These are phyloP conservation scores for human (Homo sapiens) DNA, from an alignment of 2,113 vertebrate genomes.

Conservation along the genomic window DNA sequence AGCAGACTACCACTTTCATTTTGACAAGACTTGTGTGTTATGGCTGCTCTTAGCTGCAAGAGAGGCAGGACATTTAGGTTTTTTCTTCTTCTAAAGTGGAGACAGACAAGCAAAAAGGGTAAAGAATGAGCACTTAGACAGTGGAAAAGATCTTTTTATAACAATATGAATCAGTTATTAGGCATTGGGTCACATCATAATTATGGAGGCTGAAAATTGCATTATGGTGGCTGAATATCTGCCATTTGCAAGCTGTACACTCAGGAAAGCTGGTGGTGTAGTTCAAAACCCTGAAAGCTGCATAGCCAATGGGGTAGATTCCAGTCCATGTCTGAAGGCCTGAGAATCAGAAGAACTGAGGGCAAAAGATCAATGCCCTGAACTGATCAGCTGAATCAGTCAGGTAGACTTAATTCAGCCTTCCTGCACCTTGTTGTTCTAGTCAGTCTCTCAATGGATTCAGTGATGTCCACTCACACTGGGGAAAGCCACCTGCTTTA, in stretches of 20 bases:
- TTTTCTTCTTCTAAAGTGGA: background rate
- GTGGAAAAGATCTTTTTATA: background rate
- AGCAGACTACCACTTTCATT: background rate
- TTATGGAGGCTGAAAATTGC: background rate
- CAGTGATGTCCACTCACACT: too few relatives aligned
- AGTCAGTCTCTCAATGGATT: background rate
- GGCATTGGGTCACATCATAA: background rate
- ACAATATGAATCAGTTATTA: background rate
- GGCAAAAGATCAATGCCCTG: background rate
- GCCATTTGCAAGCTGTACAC: background rate
- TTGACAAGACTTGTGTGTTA: background rate
- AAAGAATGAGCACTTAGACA: background rate
- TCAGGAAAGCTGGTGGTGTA: background rate
- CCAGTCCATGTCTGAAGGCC: background rate
- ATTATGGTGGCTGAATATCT: background rate
- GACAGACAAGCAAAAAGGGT: background rate
- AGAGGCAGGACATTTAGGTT: background rate
- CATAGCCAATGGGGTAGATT: background rate
- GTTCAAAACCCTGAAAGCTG: background rate
- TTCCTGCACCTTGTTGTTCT: background rate
- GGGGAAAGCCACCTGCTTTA: background rate
- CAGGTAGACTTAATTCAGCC: background rate
- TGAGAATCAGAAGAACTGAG: background rate
- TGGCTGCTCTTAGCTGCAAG: background rate
- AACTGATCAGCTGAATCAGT: background rate